Evolutionary conservation across 2,888 invertebrate species (phyloP).

Genomic region (Stomorhina lunata): DNA sequence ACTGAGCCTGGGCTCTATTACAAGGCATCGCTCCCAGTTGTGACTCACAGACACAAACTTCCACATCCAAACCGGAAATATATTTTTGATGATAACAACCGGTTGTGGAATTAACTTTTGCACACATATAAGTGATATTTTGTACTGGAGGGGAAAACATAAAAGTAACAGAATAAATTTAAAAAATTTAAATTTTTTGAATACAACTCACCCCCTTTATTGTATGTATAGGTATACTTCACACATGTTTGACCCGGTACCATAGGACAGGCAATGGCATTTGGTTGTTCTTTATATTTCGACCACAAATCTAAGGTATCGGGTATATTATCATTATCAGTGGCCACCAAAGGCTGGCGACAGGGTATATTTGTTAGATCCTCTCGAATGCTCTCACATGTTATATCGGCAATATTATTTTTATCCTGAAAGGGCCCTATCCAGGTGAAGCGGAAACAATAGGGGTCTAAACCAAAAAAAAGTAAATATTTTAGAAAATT

Average conservation of each 20-base stretch:
- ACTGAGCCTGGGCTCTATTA: conserved; percentile 71
- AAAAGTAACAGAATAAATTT: not conserved
- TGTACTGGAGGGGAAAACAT: conserved; percentile 80
- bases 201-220: conserved; percentile 82
- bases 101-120: conserved; percentile 82
- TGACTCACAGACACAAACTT: conserved; percentile 81
- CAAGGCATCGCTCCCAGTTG: conserved; percentile 79
- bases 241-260: conserved; percentile 84
- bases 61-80: conserved; percentile 79
- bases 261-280: conserved; percentile 82
- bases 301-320: conserved; percentile 84
- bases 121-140: conserved; percentile 86
- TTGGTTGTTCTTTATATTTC: conserved; percentile 78
- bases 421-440: conserved; percentile 84
- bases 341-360: conserved; percentile 83
- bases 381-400: conserved; percentile 81
- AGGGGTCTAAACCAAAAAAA: conserved; percentile 72
- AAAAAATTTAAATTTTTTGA: not conserved
- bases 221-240: conserved; percentile 83
- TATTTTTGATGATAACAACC: conserved; percentile 83
- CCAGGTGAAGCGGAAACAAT: conserved; percentile 87
- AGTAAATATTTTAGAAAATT: not conserved
- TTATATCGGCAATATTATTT: conserved; percentile 81
- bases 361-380: conserved; percentile 83
- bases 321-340: conserved; percentile 84